phyloP scores from a whole-genome alignment of 1,140 invertebrate genomes.

The Thrips palmi region DNA sequence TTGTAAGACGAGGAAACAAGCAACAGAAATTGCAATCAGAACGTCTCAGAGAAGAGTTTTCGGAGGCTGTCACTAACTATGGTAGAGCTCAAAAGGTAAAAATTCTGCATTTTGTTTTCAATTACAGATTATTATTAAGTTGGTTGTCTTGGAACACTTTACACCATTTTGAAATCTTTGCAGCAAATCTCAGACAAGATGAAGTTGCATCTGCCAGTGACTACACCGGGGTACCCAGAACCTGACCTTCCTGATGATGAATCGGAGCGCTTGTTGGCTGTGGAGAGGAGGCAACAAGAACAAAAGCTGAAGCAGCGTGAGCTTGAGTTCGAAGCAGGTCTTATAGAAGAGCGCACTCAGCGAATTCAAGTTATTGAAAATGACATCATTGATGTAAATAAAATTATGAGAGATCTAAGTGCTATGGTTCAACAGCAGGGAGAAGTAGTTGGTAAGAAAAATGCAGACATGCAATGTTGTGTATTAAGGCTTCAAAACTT shows the following conservation, averaged over 20 bases:
- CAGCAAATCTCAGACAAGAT: slow-evolving; percentile 56
- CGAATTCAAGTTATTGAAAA: slow-evolving; percentile 57
- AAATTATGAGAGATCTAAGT: slow-evolving; percentile 79
- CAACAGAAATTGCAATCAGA: slow-evolving; percentile 66
- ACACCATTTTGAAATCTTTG: slow-evolving; percentile 12
- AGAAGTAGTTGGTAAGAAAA: slow-evolving; percentile 59
- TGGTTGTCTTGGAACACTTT: neutral
- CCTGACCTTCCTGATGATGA: slow-evolving; percentile 25
- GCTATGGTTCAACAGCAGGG: slow-evolving; percentile 64
- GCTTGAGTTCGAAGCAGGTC: slow-evolving; percentile 55
- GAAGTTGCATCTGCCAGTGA: slow-evolving; percentile 42
- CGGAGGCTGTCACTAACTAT: slow-evolving; percentile 57
- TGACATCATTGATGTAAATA: slow-evolving; percentile 77
- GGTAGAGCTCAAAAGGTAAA: slow-evolving; percentile 55
- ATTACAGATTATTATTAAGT: neutral
- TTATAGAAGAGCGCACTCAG: slow-evolving; percentile 52
- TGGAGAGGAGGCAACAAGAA: slow-evolving; percentile 24
- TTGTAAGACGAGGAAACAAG: slow-evolving; percentile 47
- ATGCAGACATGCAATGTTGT: slow-evolving; percentile 8
- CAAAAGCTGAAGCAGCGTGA: slow-evolving; percentile 29
- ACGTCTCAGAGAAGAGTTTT: slow-evolving; percentile 60
- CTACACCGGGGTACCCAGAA: slow-evolving; percentile 22
- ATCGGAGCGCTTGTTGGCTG: slow-evolving; percentile 21
- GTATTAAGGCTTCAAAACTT: neutral
- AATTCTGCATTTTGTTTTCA: neutral